A percentile compares a stretch with the other conserved stretches of the same genome.
Conservation (phyloP, 2,888 invertebrate species). For the Vandiemenella viatica region DNA sequence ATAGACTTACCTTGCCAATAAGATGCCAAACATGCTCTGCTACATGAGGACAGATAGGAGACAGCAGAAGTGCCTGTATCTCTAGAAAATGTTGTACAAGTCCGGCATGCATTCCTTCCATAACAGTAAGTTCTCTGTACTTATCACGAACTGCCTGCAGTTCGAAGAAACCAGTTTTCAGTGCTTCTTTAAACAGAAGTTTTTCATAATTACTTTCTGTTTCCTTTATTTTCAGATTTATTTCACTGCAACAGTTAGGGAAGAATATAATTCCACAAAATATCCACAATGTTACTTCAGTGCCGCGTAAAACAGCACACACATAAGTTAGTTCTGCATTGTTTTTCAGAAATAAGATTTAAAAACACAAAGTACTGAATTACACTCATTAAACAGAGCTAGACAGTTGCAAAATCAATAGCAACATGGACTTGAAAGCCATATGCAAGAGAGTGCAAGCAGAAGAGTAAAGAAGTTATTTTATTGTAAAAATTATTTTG, state of each 20-base stretch:
- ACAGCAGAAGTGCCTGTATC: constrained; percentile 71
- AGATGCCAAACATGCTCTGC: constrained; percentile 85
- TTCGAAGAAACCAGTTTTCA: constrained; percentile 89
- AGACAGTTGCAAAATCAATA: too few species aligned
- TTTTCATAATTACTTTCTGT: constrained; percentile 71
- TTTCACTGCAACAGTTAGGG: constrained; percentile 48
- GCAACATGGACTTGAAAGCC: too few species aligned
- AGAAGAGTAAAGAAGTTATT: too few species aligned
- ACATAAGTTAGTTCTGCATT: neutral
- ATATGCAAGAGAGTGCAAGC: too few species aligned
- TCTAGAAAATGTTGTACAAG: constrained; percentile 72
- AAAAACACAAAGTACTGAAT: neutral
- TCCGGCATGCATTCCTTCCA: constrained; percentile 64
- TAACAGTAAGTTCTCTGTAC: constrained; percentile 76
- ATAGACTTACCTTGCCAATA: constrained; percentile 52
- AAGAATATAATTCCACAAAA: neutral
- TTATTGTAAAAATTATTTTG: too few species aligned
- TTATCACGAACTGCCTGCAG: constrained; percentile 83
- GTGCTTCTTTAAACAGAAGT: constrained; percentile 89
- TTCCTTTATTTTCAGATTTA: constrained; percentile 71
- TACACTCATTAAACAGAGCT: neutral
- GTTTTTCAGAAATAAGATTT: neutral
- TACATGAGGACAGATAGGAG: constrained; percentile 97
- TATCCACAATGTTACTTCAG: neutral
- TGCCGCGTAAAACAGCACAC: neutral